Conservation (phyloP, 2,113 vertebrate species). For the Corythornis madagascariensis region DNA sequence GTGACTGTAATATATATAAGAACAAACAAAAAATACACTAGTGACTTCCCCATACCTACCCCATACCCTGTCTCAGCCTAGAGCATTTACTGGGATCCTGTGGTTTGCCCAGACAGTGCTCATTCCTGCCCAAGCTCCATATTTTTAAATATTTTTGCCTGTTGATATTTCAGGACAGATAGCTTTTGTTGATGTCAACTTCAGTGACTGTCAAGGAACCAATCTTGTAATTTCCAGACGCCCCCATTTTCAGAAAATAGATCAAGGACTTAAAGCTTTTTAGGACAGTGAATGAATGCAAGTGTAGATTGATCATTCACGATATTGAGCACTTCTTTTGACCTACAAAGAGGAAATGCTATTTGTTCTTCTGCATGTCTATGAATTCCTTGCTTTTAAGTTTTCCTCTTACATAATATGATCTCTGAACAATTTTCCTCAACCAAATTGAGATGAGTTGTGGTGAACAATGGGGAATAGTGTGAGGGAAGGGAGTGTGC, state of each 20-base stretch:
- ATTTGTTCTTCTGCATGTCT: background rate
- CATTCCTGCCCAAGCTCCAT: background rate
- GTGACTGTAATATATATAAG: background rate
- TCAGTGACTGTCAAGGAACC: conserved; percentile 21
- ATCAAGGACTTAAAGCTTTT: conserved; percentile 38
- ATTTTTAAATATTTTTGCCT: background rate
- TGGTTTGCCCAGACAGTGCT: background rate
- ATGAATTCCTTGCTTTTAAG: background rate
- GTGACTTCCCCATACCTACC: background rate
- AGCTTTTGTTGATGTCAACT: conserved; percentile 24
- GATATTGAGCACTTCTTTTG: background rate
- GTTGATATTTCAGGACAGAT: background rate
- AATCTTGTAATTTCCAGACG: background rate
- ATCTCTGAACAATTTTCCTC: background rate
- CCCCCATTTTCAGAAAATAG: conserved; percentile 35
- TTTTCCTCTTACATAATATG: background rate
- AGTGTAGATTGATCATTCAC: background rate
- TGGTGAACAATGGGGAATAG: background rate
- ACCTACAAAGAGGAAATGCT: background rate
- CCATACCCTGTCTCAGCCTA: background rate
- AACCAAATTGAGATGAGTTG: background rate
- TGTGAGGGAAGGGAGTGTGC: background rate
- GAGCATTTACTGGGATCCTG: background rate
- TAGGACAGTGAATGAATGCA: conserved; percentile 10
- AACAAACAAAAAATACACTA: accelerated